A percentile compares a stretch with the other conserved stretches of the same genome.
Evolutionary conservation across 1,140 invertebrate species (phyloP).

Genomic region (Ceratina calcarata): DNA sequence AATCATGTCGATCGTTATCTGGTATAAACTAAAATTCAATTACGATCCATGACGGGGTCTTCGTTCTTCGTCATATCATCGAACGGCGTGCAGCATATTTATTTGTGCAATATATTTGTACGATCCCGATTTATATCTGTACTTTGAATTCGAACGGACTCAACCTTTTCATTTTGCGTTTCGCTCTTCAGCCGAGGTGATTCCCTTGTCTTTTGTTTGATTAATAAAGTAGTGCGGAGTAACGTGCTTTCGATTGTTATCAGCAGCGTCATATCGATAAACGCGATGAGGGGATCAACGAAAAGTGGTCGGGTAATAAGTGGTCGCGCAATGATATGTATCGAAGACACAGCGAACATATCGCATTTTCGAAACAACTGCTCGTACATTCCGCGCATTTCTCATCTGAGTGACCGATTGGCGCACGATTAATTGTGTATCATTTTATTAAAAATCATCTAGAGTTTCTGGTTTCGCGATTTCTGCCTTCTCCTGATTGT

Average conservation of each 20-base stretch:
- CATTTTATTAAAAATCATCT: background rate
- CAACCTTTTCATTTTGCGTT: too few species aligned
- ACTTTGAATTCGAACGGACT: too few species aligned
- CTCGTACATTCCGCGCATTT: background rate
- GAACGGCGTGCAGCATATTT: too few species aligned
- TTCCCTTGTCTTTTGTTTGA: conserved; percentile 46
- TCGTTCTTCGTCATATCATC: too few species aligned
- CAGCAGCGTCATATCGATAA: conserved; percentile 56
- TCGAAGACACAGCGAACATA: conserved; percentile 34
- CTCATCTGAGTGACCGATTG: background rate
- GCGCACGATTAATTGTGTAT: background rate
- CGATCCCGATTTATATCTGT: too few species aligned
- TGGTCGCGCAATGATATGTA: conserved; percentile 47
- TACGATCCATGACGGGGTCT: background rate
- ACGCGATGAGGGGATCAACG: conserved; percentile 54
- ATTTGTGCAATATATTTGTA: background rate
- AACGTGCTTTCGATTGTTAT: conserved; percentile 54
- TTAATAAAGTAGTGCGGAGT: conserved; percentile 66
- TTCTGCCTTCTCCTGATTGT: too few species aligned
- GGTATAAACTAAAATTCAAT: background rate
- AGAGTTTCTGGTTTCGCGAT: too few species aligned
- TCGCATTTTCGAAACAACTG: conserved; percentile 25
- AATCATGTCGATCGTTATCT: background rate
- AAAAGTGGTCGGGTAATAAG: conserved; percentile 50
- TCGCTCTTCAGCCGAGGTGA: background rate